These are phyloP conservation scores for Punctoribates punctum DNA, from an alignment of 2,888 invertebrate species.

Conservation along the genomic window DNA sequence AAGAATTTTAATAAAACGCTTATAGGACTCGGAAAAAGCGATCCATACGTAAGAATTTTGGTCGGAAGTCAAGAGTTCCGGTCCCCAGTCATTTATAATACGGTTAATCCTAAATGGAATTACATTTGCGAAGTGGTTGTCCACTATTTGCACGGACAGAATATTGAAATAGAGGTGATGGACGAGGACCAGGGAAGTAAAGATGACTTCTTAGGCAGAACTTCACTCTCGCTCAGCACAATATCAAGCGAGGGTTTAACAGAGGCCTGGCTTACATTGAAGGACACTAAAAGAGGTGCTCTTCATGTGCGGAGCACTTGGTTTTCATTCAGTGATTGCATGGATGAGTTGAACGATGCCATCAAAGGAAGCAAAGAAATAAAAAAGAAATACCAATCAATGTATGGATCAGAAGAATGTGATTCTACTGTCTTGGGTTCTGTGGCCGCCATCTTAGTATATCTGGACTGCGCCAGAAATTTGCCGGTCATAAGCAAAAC, in stretches of 20 bases:
- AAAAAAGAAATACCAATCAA: constrained; percentile 25
- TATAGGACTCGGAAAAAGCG: constrained; percentile 86
- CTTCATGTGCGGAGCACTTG: constrained; percentile 84
- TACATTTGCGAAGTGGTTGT: constrained; percentile 76
- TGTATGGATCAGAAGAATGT: constrained; percentile 47
- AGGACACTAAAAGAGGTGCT: constrained; percentile 91
- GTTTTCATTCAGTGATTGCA: constrained; percentile 68
- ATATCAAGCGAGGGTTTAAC: constrained; percentile 67
- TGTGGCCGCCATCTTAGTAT: constrained; percentile 68
- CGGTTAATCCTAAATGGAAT: constrained; percentile 94
- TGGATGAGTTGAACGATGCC: not conserved
- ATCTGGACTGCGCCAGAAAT: constrained; percentile 85
- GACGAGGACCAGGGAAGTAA: constrained; percentile 84
- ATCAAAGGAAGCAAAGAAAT: constrained; percentile 2
- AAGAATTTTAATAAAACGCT: not conserved
- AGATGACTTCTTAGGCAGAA: constrained; percentile 92
- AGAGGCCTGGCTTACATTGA: constrained; percentile 89
- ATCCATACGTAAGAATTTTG: constrained; percentile 84
- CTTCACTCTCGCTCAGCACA: constrained; percentile 52
- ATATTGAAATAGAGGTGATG: constrained; percentile 49
- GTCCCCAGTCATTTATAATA: constrained; percentile 89
- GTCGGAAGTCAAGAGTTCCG: constrained; percentile 91
- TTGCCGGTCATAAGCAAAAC: constrained; percentile 67
- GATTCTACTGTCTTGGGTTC: constrained; percentile 23
- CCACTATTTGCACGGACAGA: constrained; percentile 54